Evolutionary conservation across 2,888 invertebrate species (phyloP).

Genomic region (Pyrrhia umbra): DNA sequence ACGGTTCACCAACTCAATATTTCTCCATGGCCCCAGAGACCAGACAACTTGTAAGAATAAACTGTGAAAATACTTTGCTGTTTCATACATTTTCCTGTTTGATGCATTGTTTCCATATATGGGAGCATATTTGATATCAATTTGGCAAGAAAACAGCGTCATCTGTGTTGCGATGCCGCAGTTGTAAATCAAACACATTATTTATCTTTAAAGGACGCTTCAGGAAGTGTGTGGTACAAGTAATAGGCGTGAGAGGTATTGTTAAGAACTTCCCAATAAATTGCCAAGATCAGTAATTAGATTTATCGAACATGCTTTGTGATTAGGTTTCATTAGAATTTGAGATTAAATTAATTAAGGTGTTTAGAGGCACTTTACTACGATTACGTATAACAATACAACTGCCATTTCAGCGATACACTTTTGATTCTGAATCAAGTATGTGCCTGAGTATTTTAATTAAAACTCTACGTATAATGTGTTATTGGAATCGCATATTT

Average conservation of each 20-base stretch:
- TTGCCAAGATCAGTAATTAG: too few relatives aligned
- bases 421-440: too few relatives aligned
- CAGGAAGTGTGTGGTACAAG: constrained; percentile 43
- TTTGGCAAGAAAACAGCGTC: constrained; percentile 65
- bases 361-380: too few relatives aligned
- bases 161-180: constrained; percentile 59
- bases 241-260: constrained; percentile 1
- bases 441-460: too few relatives aligned
- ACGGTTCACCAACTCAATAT: constrained; percentile 30
- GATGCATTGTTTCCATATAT: constrained; percentile 57
- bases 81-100: constrained; percentile 38
- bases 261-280: background rate
- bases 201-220: constrained; percentile 64
- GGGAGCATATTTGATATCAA: constrained; percentile 66
- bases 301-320: too few relatives aligned
- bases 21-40: constrained; percentile 40
- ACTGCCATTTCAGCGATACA: too few relatives aligned
- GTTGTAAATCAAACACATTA: constrained; percentile 66
- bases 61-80: constrained; percentile 10
- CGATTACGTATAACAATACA: too few relatives aligned
- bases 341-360: too few relatives aligned
- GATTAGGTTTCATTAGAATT: too few relatives aligned
- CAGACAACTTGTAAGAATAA: constrained; percentile 17
- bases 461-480: too few relatives aligned
- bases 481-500: too few relatives aligned